Percentiles rank a stretch among this genome's conserved stretches.
phyloP scores from a whole-genome alignment of 2,113 vertebrate species.

The Paramormyrops kingsleyae region DNA sequence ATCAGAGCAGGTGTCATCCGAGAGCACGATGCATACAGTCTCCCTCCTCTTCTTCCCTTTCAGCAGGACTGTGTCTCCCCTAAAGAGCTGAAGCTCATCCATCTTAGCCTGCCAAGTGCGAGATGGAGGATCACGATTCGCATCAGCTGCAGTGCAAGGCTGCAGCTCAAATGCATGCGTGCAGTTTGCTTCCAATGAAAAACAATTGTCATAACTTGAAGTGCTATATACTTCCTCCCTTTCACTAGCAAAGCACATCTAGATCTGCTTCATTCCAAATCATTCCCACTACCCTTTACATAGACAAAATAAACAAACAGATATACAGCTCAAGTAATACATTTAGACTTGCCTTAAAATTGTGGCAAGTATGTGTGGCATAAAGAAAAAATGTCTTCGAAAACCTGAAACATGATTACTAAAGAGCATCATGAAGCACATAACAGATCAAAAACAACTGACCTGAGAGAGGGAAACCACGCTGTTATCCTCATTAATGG shows the following conservation, averaged over 20 bases:
- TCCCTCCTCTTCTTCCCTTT: slow-evolving; percentile 98
- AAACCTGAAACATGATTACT: not conserved
- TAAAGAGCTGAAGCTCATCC: slow-evolving; percentile 96
- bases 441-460: not conserved
- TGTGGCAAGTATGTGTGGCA: not conserved
- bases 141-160: not conserved
- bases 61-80: slow-evolving; percentile 92
- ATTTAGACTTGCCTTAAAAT: not conserved
- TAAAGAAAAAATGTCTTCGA: not conserved
- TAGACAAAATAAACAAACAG: not conserved
- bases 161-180: not conserved
- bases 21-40: slow-evolving; percentile 95
- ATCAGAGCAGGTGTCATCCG: slow-evolving; percentile 94
- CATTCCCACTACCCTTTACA: not conserved
- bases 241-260: not conserved
- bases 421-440: not conserved
- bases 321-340: not conserved
- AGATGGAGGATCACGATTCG: not conserved
- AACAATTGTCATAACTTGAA: not conserved
- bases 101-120: slow-evolving; percentile 79
- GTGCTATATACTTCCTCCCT: not conserved
- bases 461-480: slow-evolving; percentile 98
- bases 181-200: not conserved
- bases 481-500: slow-evolving; percentile 98
- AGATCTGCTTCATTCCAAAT: not conserved